Conservation (phyloP, 2,113 vertebrate species). For the Odontesthes bonariensis region DNA sequence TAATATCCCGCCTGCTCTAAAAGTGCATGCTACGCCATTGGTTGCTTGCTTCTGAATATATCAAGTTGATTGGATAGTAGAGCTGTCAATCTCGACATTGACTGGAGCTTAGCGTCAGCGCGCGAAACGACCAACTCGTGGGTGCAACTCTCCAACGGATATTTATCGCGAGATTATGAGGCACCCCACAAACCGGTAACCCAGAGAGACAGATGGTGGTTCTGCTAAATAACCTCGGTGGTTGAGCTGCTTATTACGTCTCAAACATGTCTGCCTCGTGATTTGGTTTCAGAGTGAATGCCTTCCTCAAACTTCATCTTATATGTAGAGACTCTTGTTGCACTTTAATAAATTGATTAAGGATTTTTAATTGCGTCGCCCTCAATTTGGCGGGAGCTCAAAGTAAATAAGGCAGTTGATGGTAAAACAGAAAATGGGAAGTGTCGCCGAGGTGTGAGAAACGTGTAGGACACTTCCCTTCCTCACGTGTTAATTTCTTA, state of each 20-base stretch:
- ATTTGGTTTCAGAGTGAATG: not conserved
- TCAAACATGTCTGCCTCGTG: not conserved
- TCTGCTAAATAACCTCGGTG: constrained; percentile 56
- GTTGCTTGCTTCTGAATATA: not conserved
- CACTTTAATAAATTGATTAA: constrained; percentile 27
- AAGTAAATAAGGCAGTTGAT: not conserved
- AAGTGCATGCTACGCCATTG: constrained; percentile 51
- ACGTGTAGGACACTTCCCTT: not conserved
- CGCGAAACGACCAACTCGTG: constrained; percentile 85
- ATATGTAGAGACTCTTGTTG: not conserved
- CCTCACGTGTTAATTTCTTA: too few relatives aligned
- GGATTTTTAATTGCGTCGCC: constrained; percentile 13
- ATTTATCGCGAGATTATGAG: constrained; percentile 76
- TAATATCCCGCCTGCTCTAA: constrained; percentile 74
- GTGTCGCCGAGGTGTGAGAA: not conserved
- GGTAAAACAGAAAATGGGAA: not conserved
- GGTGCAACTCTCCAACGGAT: constrained; percentile 56
- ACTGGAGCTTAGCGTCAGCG: constrained; percentile 82
- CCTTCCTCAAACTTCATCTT: not conserved
- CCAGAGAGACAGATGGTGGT: constrained; percentile 42
- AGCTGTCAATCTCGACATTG: constrained; percentile 57
- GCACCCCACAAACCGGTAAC: constrained; percentile 8
- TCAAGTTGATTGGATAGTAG: constrained; percentile 43
- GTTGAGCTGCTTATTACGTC: not conserved
- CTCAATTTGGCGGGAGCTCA: constrained; percentile 33